Evolutionary conservation across 2,113 vertebrate genomes (phyloP), one percentile per base, ranked within the genome.

Genomic region (Vombatus ursinus): DNA sequence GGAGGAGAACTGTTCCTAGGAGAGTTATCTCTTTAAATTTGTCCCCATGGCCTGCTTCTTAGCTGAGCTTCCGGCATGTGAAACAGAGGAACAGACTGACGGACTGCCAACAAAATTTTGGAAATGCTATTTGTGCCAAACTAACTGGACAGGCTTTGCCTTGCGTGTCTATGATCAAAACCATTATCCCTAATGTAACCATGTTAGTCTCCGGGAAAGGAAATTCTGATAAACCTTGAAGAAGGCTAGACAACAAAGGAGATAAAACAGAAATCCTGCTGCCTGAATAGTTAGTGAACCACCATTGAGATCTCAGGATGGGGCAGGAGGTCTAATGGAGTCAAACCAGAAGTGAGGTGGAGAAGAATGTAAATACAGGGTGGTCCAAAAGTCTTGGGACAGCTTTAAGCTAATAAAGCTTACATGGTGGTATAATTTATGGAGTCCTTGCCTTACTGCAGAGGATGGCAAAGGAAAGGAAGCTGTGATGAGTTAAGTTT

Each of bases 21-120:
- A 90, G 90, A 90, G 90, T 90, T 90, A 50, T 90, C 90, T 90
- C 90, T 90, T 90, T 90, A 90, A 49, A 50, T 90, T 50, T 90
- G 90, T 90, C 90, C 90, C 90, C 24, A 26, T 44, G 68, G 68
- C n/a, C 37, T 44, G 24, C 28, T 50, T 90, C 49, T 31, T 90
- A 90, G 48, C 90, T 50, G 49, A 44, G 68, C 37, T 84, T 84
- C 90, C 49, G 9, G 49, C 90, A 50, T 28, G 1, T 90, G 90
- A 37, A 84, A 44, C 68, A 44, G 68, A 84, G 68, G 37, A 84
- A 44, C n/a, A 2, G 31, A 44, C 37, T 84, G n/a, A 84, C 19
- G 68, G 5, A 44, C 68, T 84, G 68, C 68, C 68, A 84, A 84
- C 68, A 44, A 84, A 84, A 84, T 19, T 44, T 22, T 37, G 61